phyloP scores from a whole-genome alignment of 2,888 invertebrate genomes.

The Schrankia costaestrigalis region DNA sequence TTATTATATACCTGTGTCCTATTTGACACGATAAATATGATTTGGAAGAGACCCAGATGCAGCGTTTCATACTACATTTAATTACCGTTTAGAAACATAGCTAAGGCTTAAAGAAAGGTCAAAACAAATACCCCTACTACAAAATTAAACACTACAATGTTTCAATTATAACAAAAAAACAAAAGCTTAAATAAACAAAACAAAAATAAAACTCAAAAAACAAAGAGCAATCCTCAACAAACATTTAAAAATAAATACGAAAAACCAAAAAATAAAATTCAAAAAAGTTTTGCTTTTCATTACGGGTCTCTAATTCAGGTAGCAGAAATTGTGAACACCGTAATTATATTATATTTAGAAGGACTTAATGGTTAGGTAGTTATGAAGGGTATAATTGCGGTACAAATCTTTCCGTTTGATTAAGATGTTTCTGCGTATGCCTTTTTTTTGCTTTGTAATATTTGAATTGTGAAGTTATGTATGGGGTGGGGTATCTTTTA shows the following conservation, averaged over 20 bases:
- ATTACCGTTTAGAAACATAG: no score
- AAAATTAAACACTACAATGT: no score
- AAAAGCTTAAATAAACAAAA: no score
- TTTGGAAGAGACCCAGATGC: no score
- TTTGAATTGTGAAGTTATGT: slow-evolving; percentile 17
- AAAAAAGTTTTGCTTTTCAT: slow-evolving; percentile 3
- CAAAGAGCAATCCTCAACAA: background rate
- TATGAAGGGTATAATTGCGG: slow-evolving; percentile 27
- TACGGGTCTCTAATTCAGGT: slow-evolving; percentile 27
- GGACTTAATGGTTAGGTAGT: slow-evolving; percentile 20
- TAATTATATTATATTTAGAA: slow-evolving; percentile 24
- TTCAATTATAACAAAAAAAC: no score
- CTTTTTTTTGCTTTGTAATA: slow-evolving; percentile 12
- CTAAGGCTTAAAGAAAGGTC: no score
- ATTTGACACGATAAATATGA: no score
- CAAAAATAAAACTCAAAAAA: background rate
- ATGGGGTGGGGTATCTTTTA: slow-evolving; percentile 3
- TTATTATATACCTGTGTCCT: no score
- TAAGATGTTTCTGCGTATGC: slow-evolving; percentile 21
- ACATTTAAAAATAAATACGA: background rate
- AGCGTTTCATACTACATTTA: no score
- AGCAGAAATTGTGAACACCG: slow-evolving; percentile 18
- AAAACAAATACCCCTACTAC: no score
- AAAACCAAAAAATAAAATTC: slow-evolving; percentile 1
- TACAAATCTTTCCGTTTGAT: slow-evolving; percentile 20